phyloP scores from a whole-genome alignment of 2,113 vertebrate species.

The Cyprinodon brontotheroides region DNA sequence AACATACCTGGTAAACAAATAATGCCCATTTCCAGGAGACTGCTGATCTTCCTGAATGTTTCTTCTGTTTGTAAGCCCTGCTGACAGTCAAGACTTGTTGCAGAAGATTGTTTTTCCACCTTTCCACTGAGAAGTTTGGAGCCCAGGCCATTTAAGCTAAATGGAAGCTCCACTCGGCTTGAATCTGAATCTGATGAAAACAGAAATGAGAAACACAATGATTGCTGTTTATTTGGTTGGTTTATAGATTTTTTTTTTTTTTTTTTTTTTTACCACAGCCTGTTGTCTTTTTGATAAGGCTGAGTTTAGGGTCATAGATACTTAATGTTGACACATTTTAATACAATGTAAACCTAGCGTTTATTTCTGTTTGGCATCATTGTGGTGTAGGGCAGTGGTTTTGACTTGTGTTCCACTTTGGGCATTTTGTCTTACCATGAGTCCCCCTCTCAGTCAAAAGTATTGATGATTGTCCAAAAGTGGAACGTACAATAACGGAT shows the following conservation, averaged over 20 bases:
- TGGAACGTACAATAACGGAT: not conserved
- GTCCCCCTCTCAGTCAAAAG: too few species aligned
- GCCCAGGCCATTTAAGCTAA: conserved; percentile 35
- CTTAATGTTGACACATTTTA: too few species aligned
- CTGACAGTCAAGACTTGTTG: conserved; percentile 25
- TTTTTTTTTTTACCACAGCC: too few species aligned
- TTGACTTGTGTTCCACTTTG: too few species aligned
- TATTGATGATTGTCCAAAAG: not conserved
- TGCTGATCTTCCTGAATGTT: conserved; percentile 61
- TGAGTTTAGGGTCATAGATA: too few species aligned
- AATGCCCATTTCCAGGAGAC: conserved; percentile 82
- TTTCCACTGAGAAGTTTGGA: conserved; percentile 43
- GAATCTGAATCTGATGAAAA: conserved; percentile 62
- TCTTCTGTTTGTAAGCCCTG: conserved; percentile 67
- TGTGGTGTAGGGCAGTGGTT: too few species aligned
- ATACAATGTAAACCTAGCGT: too few species aligned
- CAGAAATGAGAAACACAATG: not conserved
- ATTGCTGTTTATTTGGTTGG: too few species aligned
- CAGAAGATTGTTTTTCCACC: conserved; percentile 36
- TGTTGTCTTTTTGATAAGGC: too few species aligned
- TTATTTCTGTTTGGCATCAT: too few species aligned
- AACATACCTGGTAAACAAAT: conserved; percentile 88
- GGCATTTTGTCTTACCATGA: too few species aligned
- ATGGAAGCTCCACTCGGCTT: conserved; percentile 45
- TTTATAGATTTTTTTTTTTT: too few species aligned